Base-by-base conservation (phyloP, 1,140 invertebrate species). In the Trinorchestia longiramus region DNA sequence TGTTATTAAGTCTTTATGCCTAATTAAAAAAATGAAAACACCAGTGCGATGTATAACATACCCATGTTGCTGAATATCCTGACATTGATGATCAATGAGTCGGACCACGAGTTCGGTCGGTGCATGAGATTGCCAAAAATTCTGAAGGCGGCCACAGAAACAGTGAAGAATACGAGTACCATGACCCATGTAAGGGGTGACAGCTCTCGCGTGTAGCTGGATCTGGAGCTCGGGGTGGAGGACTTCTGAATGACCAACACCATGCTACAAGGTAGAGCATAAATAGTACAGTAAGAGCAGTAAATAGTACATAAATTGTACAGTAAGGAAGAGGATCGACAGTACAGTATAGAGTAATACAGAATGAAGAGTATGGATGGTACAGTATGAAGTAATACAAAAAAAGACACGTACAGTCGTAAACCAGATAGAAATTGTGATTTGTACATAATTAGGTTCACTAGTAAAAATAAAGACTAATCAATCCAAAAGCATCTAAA, bases 51-150 rank as follows among this genome's bases (percentile, higher is more conserved):
- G 62, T 36, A 77, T 3, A 77, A 23, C 15, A 36, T 77, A 94
- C 92, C 92, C 92, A 94, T 94, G 92, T 94, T 94, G 92, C 92
- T 23, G 44, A 94, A 94, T n/a, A 94, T 44, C 40, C 43, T 42
- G 40, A 47, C 36, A 40, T 94, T 94, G 92, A 28, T 19, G 44
- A 94, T 94, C 44, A 94, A 4, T 40, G 41, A 45, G 44, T 94
- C 92, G 6, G 43, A 45, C 92, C 92, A 94, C 43, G 92, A 45
- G 0, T 45, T 44, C 43, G 92, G 44, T 11, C 40, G 44, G 15
- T 94, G 41, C 43, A 45, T 94, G 3, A 94, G 8, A 19, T 0
- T 40, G 0, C 43, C 36, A 4, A 94, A 94, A 36, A 94, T 23
- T 47, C 47, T 94, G 41, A 94, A 11, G 43, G 3, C 19, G 3